Conservation (phyloP, 2,888 invertebrate species). For the Fragum fragum region DNA sequence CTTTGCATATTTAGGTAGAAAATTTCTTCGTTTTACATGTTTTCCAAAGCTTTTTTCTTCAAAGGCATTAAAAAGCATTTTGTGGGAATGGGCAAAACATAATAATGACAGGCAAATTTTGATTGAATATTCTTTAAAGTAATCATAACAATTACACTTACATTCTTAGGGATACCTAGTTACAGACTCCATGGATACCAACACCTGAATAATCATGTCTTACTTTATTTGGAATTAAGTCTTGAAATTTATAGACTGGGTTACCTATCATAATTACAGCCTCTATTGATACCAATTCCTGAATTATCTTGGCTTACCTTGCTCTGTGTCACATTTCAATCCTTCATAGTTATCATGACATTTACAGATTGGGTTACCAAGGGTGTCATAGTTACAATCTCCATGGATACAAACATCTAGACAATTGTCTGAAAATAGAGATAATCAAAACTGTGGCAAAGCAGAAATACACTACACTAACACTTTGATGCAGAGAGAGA, state of each 20-base stretch:
- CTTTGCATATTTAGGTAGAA: no score
- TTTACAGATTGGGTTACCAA: constrained; percentile 60
- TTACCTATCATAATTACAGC: constrained; percentile 64
- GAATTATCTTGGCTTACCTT: constrained; percentile 24
- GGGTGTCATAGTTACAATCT: constrained; percentile 59
- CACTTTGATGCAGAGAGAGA: no score
- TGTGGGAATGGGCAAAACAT: no score
- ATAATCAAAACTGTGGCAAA: neutral
- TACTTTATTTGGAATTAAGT: constrained; percentile 39
- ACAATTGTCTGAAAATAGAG: constrained; percentile 50
- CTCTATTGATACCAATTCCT: constrained; percentile 52
- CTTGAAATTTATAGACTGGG: constrained; percentile 67
- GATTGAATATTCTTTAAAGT: no score
- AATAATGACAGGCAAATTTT: no score
- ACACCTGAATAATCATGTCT: constrained; percentile 37
- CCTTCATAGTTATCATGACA: constrained; percentile 70
- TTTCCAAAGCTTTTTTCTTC: no score
- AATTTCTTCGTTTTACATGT: no score
- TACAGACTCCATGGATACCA: constrained; percentile 61
- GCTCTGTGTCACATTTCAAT: constrained; percentile 48
- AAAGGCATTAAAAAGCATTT: no score
- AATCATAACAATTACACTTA: no score
- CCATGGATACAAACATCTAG: constrained; percentile 53
- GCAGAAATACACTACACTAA: no score
- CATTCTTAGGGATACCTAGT: constrained; percentile 59